These are phyloP conservation scores for Cephus spinipes DNA, from an alignment of 2,888 invertebrate genomes.

Conservation along the genomic window DNA sequence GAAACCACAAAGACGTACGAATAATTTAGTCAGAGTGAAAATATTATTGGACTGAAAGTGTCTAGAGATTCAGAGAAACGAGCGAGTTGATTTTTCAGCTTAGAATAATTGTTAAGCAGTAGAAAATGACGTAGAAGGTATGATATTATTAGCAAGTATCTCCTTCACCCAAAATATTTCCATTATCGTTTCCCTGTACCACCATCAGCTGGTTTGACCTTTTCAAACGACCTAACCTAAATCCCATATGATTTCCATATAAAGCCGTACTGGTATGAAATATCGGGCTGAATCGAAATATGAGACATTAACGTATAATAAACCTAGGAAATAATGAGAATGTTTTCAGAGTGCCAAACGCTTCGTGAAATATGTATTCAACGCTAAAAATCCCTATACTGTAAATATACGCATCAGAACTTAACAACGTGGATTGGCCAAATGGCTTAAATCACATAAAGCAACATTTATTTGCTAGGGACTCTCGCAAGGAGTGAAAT, in stretches of 20 bases:
- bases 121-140: background rate
- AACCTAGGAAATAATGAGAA: background rate
- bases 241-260: background rate
- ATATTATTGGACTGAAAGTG: background rate
- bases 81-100: background rate
- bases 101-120: background rate
- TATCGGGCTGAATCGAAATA: background rate
- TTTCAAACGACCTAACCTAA: background rate
- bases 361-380: too few species aligned
- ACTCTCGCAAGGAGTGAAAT: background rate
- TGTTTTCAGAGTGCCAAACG: background rate
- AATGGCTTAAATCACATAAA: background rate
- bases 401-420: too few species aligned
- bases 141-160: background rate
- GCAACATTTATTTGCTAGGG: background rate
- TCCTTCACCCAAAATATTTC: background rate
- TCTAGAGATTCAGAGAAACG: background rate
- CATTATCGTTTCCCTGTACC: background rate
- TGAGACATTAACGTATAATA: background rate
- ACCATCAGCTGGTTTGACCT: background rate
- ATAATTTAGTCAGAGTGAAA: background rate
- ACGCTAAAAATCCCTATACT: too few species aligned
- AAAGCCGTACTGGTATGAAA: background rate
- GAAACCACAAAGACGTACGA: background rate
- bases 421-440: too few species aligned